Evolutionary conservation across 2,797 vertebrate species (phyloP).

Genomic region (Paratrypauchen microcephalus): DNA sequence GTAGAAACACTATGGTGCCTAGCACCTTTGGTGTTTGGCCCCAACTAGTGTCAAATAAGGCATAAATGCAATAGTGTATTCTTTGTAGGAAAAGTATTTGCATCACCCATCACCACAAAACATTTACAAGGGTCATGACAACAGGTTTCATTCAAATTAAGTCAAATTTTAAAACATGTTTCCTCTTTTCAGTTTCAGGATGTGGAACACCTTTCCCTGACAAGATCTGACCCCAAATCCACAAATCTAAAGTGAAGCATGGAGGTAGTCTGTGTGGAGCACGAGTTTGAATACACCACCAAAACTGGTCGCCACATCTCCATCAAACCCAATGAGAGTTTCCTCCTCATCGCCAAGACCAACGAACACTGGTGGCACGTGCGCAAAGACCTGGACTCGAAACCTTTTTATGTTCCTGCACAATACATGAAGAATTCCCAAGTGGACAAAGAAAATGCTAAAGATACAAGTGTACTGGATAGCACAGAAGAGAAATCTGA

Average conservation of each 20-base stretch:
- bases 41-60: no score
- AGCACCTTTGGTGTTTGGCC: no score
- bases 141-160: background rate
- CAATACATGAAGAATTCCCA: conserved; percentile 86
- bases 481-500: background rate
- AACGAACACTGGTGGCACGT: conserved; percentile 97
- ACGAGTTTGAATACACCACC: conserved; percentile 86
- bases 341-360: conserved; percentile 88
- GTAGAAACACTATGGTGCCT: no score
- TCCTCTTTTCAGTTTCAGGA: conserved; percentile 60
- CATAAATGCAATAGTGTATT: no score
- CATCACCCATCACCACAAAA: background rate
- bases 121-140: background rate
- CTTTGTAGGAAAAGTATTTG: no score
- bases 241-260: conserved; percentile 30
- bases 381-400: conserved; percentile 79
- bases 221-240: conserved; percentile 5
- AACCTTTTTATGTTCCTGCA: conserved; percentile 89
- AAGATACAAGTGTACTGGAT: background rate
- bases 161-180: background rate
- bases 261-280: conserved; percentile 80
- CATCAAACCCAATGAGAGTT: conserved; percentile 88
- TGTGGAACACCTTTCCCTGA: conserved; percentile 38
- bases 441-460: background rate
- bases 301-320: conserved; percentile 85